Base-by-base conservation (phyloP, 2,797 vertebrate genomes). In the Notoglanidium macrostoma region DNA sequence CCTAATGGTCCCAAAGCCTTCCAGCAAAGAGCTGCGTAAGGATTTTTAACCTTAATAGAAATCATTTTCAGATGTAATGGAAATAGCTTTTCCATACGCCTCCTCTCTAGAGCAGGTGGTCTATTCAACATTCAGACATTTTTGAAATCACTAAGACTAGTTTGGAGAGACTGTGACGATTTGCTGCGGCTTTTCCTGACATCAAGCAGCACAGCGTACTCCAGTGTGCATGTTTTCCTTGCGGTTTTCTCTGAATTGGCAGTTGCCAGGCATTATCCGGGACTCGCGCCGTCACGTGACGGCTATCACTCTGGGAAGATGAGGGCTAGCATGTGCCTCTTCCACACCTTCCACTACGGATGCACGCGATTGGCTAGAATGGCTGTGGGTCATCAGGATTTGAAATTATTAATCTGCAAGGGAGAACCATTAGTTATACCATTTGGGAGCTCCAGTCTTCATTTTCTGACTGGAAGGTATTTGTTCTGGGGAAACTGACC, bases 1-100 rank as follows among this genome's bases (percentile, higher is more conserved):
- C 89, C 90, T 92, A 92, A 92, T 92, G 91, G 90, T 89, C 89
- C 32, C 81, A 92, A 87, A 86, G 87, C 83, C 90, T 77, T 91
- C 89, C 87, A 49, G 89, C 86, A 86, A 79, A 79, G 91, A 90
- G 89, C 89, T 90, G 89, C 86, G 67, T 84, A 2, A 68, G 88
- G 90, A 90, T 89, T 92, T 92, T 92, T 91, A 90, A 89, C 88
- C 92, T 92, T 59, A 86, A 81, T 89, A 91, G 88, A 93, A 93
- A 92, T 90, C 21, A 90, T 89, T 92, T 51, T 83, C 19, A 59
- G 90, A 90, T 88, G 88, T 87, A 77, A 90, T 78, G 86, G 88
- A 91, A 91, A 90, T 91, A 81, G 85, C 82, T 92, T 93, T 89
- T 90, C 79, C 87, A 87, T 59, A 83, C 90, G 79, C 92, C 92